Evolutionary conservation across 2,888 invertebrate genomes (phyloP).

Genomic region (Spilarctia lutea): DNA sequence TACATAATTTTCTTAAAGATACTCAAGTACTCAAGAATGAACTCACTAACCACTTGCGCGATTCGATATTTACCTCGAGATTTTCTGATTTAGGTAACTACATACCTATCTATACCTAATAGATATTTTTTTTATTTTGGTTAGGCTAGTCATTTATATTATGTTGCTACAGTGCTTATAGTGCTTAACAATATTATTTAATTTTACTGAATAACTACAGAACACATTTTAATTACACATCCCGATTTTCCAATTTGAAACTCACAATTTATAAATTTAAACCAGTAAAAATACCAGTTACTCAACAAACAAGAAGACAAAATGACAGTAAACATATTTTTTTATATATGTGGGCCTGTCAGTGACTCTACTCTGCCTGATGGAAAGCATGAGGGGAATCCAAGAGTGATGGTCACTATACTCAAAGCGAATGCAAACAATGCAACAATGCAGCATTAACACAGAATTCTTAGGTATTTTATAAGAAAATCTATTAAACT

Average conservation of each 20-base stretch:
- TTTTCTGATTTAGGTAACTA: conserved; percentile 17
- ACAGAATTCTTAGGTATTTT: conserved; percentile 16
- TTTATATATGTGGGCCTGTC: too few species aligned
- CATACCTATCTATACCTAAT: conserved; percentile 5
- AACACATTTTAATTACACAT: conserved; percentile 33
- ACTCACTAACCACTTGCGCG: conserved; percentile 36
- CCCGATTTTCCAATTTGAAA: conserved; percentile 32
- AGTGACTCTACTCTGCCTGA: too few species aligned
- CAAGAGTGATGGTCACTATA: too few species aligned
- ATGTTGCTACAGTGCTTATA: neutral
- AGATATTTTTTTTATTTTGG: conserved; percentile 4
- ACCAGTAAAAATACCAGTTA: conserved; percentile 14
- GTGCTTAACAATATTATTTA: conserved; percentile 1
- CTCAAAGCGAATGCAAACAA: too few species aligned
- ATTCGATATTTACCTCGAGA: conserved; percentile 30
- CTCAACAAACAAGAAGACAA: conserved; percentile 27
- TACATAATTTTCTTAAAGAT: conserved; percentile 44
- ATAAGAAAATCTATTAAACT: conserved; percentile 14
- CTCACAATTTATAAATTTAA: conserved; percentile 22
- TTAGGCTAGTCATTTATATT: conserved; percentile 8
- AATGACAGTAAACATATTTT: neutral
- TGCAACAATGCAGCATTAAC: neutral
- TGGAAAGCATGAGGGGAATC: too few species aligned
- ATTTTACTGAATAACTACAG: conserved; percentile 25
- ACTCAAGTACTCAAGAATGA: conserved; percentile 38